Base-by-base conservation (phyloP, 2,113 vertebrate genomes). In the Amphiprion ocellaris region DNA sequence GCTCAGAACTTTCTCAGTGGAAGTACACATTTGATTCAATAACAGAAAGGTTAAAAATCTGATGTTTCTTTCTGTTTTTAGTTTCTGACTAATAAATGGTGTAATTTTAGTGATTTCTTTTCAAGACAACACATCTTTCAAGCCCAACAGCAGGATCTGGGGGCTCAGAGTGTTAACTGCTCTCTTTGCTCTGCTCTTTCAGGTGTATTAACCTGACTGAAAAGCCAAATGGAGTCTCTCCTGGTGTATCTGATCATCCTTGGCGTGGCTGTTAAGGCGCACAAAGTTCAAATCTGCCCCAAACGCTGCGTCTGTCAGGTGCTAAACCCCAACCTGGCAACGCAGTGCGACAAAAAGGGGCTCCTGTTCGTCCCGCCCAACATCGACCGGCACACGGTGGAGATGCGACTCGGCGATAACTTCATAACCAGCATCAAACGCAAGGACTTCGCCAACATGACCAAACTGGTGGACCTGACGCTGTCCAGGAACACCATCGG, bases 401-500 rank as follows among this genome's bases (percentile, higher is more conserved):
- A 99, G 92, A 93, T 99, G 90, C 94, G 98, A 3, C 94, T 99
- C 63, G 98, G 97, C 53, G 97, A 99, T 92, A 99, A 99, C 90
- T 99, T 99, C 90, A 97, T 99, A 78, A 99, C 98, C 68, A 96
- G 90, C 86, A 94, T 99, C 91, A 99, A 99, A 78, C 95, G 97
- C 74, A 98, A 96, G 89, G 98, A 99, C 92, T 99, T 99, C 79
- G 97, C 97, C 73, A 99, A 99, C 74, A 99, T 99, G 98, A 99
- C 97, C 87, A 98, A 95, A 89, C 95, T 99, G 90, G 97, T 99
- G 86, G 98, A 99, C 92, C 94, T 99, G 91, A 99, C 98, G 0
- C 93, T 99, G 19, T 99, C 98, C 60, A 93, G 98, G 87, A 99
- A 99, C 94, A 99, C 97, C 83, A 99, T 99, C 59, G 98, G 97